Evolutionary conservation across 2,888 invertebrate species (phyloP).

Genomic region (Drosophila leonis): DNA sequence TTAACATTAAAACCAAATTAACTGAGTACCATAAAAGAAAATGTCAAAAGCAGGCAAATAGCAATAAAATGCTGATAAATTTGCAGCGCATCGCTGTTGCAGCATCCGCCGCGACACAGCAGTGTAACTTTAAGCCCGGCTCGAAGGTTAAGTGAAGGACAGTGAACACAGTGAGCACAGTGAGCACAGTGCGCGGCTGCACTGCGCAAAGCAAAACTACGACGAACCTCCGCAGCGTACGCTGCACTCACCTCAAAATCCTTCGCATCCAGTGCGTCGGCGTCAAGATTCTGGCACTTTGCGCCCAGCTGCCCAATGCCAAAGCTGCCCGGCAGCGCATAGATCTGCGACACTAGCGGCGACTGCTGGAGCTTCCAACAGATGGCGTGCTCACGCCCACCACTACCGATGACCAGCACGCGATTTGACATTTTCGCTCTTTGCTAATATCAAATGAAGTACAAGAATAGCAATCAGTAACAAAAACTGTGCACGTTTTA

Average conservation of each 20-base stretch:
- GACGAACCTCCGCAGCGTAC: slow-evolving; percentile 21
- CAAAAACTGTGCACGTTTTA: slow-evolving; percentile 52
- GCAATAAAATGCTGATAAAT: slow-evolving; percentile 38
- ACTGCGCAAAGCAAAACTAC: slow-evolving; percentile 4
- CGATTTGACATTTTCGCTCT: slow-evolving; percentile 84
- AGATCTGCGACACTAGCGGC: slow-evolving; percentile 89
- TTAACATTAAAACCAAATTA: slow-evolving; percentile 41
- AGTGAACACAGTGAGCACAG: slow-evolving; percentile 8
- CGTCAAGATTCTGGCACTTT: slow-evolving; percentile 88
- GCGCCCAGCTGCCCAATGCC: slow-evolving; percentile 89
- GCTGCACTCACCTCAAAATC: slow-evolving; percentile 89
- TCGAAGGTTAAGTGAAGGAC: slow-evolving; percentile 65
- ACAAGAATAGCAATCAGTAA: slow-evolving; percentile 19
- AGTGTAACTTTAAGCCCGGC: slow-evolving; percentile 41
- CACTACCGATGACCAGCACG: slow-evolving; percentile 94
- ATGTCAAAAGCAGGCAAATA: slow-evolving; percentile 30
- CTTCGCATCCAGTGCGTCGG: slow-evolving; percentile 84
- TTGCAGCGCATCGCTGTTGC: slow-evolving; percentile 6
- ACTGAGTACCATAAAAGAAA: slow-evolving; percentile 37
- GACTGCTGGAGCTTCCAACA: slow-evolving; percentile 97
- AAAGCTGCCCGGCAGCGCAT: slow-evolving; percentile 95
- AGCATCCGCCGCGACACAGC: slow-evolving; percentile 9
- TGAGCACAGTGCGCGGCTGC: slow-evolving; percentile 10
- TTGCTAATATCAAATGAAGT: not conserved
- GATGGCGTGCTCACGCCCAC: slow-evolving; percentile 98